Evolutionary conservation across 2,797 vertebrate genomes (phyloP).

Genomic region (Fistularia tabacaria): DNA sequence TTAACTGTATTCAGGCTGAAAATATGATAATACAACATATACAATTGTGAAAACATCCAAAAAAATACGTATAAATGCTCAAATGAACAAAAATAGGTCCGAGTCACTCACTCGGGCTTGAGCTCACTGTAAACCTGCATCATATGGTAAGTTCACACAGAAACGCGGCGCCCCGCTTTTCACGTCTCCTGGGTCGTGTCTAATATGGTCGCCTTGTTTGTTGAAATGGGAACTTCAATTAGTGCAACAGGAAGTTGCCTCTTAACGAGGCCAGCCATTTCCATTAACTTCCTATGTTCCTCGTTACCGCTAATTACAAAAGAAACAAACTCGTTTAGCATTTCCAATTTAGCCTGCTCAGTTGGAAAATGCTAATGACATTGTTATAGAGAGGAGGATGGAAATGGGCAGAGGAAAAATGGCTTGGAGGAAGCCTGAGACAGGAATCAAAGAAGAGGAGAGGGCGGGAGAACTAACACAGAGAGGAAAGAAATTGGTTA

Average conservation of each 20-base stretch:
- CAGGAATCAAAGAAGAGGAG: constrained; percentile 33
- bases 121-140: constrained; percentile 2
- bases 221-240: constrained; percentile 64
- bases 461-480: not conserved
- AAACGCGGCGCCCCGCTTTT: constrained; percentile 4
- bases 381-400: constrained; percentile 65
- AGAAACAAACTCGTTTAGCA: constrained; percentile 77
- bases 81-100: too few relatives aligned
- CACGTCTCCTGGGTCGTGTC: constrained; percentile 39
- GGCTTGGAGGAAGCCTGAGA: constrained; percentile 45
- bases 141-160: constrained; percentile 23
- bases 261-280: constrained; percentile 70
- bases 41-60: too few relatives aligned
- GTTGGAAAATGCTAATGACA: constrained; percentile 76
- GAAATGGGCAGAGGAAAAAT: constrained; percentile 52
- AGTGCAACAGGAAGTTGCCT: constrained; percentile 68
- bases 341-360: constrained; percentile 77
- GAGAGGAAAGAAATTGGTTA: constrained; percentile 25
- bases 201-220: constrained; percentile 46
- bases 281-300: constrained; percentile 79
- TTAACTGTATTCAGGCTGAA: too few relatives aligned
- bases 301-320: constrained; percentile 76
- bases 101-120: not conserved
- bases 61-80: too few relatives aligned
- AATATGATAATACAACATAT: too few relatives aligned